These are phyloP conservation scores for Centroberyx gerrardi DNA, from an alignment of 2,797 vertebrate species.

Conservation along the genomic window DNA sequence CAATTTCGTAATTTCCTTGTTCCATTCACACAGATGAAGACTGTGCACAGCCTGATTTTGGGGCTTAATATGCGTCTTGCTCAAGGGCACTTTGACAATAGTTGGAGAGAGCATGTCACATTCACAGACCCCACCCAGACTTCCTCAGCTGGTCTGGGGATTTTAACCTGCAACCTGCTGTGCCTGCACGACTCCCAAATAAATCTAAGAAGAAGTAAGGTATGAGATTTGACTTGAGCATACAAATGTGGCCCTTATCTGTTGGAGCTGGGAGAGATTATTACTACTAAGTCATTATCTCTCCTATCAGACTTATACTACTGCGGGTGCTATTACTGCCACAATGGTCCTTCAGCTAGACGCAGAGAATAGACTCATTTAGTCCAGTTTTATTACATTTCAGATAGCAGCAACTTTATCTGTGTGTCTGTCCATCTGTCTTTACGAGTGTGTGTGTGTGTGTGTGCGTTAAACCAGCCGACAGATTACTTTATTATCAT, in stretches of 20 bases:
- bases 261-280: constrained; percentile 65
- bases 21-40: not conserved
- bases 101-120: constrained; percentile 9
- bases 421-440: constrained; percentile 65
- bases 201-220: constrained; percentile 20
- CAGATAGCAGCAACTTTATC: constrained; percentile 75
- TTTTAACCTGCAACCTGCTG: constrained; percentile 55
- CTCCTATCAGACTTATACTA: constrained; percentile 64
- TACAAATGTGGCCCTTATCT: constrained; percentile 66
- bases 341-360: constrained; percentile 65
- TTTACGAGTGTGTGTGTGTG: constrained; percentile 38
- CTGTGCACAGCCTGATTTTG: constrained; percentile 6
- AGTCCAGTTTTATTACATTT: constrained; percentile 80
- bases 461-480: constrained; percentile 23
- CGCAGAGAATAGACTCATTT: constrained; percentile 72
- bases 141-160: constrained; percentile 30
- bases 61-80: constrained; percentile 10
- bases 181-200: constrained; percentile 25
- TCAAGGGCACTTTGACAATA: constrained; percentile 31
- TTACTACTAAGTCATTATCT: constrained; percentile 73
- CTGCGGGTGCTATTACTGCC: constrained; percentile 65
- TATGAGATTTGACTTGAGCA: constrained; percentile 49
- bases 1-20: not conserved
- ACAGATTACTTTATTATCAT: constrained; percentile 71
- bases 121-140: constrained; percentile 3